Evolutionary conservation across 30 jellyfish, hydroid and myxozoan species (phyloP).

Genomic region (Aurelia coerulea): DNA sequence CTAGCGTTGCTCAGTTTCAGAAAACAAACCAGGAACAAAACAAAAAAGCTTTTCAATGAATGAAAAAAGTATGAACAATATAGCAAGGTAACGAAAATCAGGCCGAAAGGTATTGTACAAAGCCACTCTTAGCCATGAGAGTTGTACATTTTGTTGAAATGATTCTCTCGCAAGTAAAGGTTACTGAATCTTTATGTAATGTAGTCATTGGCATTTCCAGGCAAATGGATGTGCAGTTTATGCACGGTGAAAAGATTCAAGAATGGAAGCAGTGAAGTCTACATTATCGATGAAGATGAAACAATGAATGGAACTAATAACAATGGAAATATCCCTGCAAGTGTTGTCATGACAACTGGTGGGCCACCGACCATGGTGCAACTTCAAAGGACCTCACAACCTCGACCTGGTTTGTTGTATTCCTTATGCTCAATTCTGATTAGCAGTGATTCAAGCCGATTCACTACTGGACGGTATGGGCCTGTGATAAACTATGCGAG

Average conservation of each 20-base stretch:
- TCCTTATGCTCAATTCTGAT: background rate
- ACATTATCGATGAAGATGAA: conserved; percentile 59
- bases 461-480: too few species aligned
- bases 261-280: conserved; percentile 39
- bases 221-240: conserved; percentile 64
- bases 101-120: too few species aligned
- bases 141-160: too few species aligned
- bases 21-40: too few species aligned
- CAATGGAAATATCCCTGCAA: conserved; percentile 23
- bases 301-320: conserved; percentile 3
- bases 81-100: too few species aligned
- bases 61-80: too few species aligned
- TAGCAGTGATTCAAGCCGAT: background rate
- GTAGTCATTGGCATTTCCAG: background rate
- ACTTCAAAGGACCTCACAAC: conserved; percentile 54
- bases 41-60: too few species aligned
- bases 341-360: conserved; percentile 27
- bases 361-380: conserved; percentile 79
- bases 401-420: conserved; percentile 22
- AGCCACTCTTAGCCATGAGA: too few species aligned
- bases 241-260: conserved; percentile 41
- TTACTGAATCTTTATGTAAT: background rate
- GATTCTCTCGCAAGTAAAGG: background rate
- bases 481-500: too few species aligned
- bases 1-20: too few species aligned